Evolutionary conservation across 2,888 invertebrate species (phyloP), one percentile per base, ranked within the genome.

Genomic region (Tridacna gigas): DNA sequence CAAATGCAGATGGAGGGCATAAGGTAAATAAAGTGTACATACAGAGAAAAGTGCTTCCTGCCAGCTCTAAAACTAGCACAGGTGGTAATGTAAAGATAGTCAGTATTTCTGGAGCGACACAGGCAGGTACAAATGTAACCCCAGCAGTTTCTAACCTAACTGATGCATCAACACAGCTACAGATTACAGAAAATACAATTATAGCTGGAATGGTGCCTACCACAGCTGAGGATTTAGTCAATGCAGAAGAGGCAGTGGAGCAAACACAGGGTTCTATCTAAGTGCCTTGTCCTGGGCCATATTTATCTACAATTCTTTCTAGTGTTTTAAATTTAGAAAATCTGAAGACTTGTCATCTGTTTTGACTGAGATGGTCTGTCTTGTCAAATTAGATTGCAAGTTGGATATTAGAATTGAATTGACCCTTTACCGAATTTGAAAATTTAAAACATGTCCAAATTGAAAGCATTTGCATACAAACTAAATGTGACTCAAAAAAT

Each of bases 141-240:
- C 12, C 77, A 12, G 56, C 60, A 3, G 56, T 77, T 28, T 37
- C 77, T 15, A 67, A 60, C 48, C 20, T 71, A 18, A 25, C 67
- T 51, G 71, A 71, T 48, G 71, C 25, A 22, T 47, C 51, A 9
- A 47, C 47, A 51, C 51, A 71, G 4, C 25, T 71, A 15, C 51
- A 71, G 56, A 12, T 71, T 5, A 51, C 48, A 9, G 47, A 71
- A 26, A 25, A 26, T 11, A 71, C 71, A 13, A 48, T 71, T 25
- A 71, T 71, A 25, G 71, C 71, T 25, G 71, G 71, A 12, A 71
- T 71, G 71, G 51, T 71, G 15, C 71, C 71, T 51, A 71, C 71
- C 12, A 71, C 71, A 25, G 71, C 71, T 15, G 71, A 71, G 45
- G 71, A 71, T 51, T 25, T 71, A 22, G 71, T 22, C 12, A 71